A percentile compares a stretch with the other conserved stretches of the same genome.
Evolutionary conservation across 2,888 invertebrate genomes (phyloP).

Genomic region (Ophonus ardosiacus): DNA sequence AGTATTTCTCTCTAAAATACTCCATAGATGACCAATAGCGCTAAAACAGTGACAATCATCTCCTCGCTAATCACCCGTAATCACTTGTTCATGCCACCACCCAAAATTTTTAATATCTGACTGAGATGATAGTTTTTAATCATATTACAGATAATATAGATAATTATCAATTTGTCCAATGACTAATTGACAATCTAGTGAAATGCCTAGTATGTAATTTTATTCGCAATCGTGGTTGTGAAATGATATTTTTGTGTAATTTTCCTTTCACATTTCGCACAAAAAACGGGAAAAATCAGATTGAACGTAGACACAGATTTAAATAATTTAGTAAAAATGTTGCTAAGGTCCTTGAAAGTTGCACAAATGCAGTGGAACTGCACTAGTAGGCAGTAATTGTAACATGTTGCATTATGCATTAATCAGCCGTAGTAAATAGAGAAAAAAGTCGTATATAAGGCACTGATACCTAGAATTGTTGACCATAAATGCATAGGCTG

Average conservation of each 20-base stretch:
- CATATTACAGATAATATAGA: too few relatives aligned
- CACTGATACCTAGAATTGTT: background rate
- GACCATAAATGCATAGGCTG: background rate
- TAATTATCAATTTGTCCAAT: background rate
- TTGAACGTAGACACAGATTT: conserved; percentile 11
- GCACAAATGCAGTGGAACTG: conserved; percentile 15
- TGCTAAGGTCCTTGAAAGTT: conserved; percentile 26
- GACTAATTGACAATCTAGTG: background rate
- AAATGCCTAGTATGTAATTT: background rate
- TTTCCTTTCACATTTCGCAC: conserved; percentile 30
- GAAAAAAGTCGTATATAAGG: background rate
- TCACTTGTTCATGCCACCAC: too few relatives aligned
- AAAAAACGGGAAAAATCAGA: conserved; percentile 28
- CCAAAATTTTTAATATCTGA: too few relatives aligned
- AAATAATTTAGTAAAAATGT: conserved; percentile 36
- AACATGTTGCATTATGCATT: conserved; percentile 49
- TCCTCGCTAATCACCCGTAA: too few relatives aligned
- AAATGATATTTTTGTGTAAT: conserved; percentile 34
- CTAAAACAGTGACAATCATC: too few relatives aligned
- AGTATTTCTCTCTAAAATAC: too few relatives aligned
- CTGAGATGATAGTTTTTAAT: too few relatives aligned
- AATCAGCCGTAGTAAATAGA: background rate
- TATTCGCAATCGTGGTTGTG: background rate
- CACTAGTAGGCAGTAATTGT: conserved; percentile 18
- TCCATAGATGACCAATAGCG: too few relatives aligned